phyloP scores from a whole-genome alignment of 2,113 vertebrate species.

The Tychaedon coryphoeus region DNA sequence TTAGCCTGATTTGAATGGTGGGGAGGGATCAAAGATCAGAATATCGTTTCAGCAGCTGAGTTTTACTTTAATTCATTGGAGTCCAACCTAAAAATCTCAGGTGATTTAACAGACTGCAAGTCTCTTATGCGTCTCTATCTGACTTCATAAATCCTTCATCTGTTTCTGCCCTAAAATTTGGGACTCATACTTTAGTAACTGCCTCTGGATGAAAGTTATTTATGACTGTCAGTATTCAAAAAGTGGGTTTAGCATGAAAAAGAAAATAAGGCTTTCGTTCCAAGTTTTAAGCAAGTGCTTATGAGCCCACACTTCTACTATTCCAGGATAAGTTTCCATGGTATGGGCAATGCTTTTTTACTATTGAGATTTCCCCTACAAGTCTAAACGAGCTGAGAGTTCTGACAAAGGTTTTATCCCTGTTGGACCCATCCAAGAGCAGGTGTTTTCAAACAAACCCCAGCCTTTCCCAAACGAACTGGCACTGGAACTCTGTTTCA shows the following conservation, averaged over 20 bases:
- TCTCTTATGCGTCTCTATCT: background rate
- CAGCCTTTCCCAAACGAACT: background rate
- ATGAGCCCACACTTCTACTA: background rate
- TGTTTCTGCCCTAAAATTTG: background rate
- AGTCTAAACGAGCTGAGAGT: background rate
- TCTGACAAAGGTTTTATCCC: background rate
- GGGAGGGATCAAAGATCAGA: background rate
- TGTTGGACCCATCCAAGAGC: background rate
- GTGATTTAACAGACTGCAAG: background rate
- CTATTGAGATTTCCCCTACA: background rate
- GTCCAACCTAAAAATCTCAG: background rate
- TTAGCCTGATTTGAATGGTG: background rate
- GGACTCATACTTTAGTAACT: background rate
- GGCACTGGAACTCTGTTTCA: background rate
- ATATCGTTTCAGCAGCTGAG: background rate
- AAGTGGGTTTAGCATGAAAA: background rate
- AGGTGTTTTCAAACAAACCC: slow-evolving; percentile 13
- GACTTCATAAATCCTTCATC: slow-evolving; percentile 19
- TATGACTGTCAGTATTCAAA: background rate
- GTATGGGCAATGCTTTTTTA: background rate
- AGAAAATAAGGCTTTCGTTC: background rate
- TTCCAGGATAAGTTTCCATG: background rate
- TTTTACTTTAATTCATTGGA: background rate
- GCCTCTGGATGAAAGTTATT: background rate
- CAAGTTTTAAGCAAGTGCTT: background rate